Evolutionary conservation across 2,888 invertebrate genomes (phyloP), one percentile per base, ranked within the genome.

Genomic region (Eupithecia abbreviata): DNA sequence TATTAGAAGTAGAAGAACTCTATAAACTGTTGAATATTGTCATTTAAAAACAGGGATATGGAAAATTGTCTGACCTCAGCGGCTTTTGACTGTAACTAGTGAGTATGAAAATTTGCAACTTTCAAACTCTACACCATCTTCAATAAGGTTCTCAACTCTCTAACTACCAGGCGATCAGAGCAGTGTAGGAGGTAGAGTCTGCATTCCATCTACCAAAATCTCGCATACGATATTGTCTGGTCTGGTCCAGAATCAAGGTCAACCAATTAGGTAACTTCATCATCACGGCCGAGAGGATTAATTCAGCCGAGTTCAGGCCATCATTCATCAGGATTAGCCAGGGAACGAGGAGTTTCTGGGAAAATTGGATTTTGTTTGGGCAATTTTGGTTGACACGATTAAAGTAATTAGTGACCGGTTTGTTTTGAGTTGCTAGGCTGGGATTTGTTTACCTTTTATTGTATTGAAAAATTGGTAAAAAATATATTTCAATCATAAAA

Each of bases 261-360:
- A 62, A 30, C 62, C 62, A 62, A 62, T 62, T 62, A 62, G 62
- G 30, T 4, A 12, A 12, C 62, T 0, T 62, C 4, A 30, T 62
- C 30, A 62, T 62, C 30, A 62, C 62, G 12, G 62, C 30, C 62
- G 4, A 30, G 62, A 62, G 62, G 62, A 62, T 62, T 62, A 58
- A 58, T 62, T 62, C 62, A 30, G 30, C 62, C 18, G 30, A 30
- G 58, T 62, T 62, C 10, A 12, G 62, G 62, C 30, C 62, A 62
- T 62, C 62, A 62, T 62, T 62, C 30, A 62, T 62, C 62, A 30
- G 62, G 62, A 62, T 62, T 62, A 62, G 30, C 12, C 12, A 62
- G 62, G 62, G 62, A 62, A 62, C 18, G n/a, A 3, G 3, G 9
- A 30, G 10, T 4, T 62, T 10, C 30, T 7, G 30, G 12, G 18